Evolutionary conservation across 2,113 vertebrate genomes (phyloP).

Genomic region (Aplodontia rufa): DNA sequence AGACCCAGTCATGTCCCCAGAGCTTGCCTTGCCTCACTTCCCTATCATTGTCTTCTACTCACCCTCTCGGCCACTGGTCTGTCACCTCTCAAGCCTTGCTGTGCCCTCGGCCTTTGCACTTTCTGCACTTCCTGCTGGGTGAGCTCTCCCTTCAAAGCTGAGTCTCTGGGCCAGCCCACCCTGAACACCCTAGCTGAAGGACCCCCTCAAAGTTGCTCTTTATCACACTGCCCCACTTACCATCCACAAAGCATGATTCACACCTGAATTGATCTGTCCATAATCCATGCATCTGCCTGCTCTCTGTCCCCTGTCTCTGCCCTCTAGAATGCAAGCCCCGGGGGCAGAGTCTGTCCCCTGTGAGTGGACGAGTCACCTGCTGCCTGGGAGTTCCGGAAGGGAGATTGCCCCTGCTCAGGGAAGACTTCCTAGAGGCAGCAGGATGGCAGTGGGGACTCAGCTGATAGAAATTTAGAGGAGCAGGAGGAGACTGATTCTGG

Average conservation of each 20-base stretch:
- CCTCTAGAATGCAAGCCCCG: background rate
- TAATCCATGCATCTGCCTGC: background rate
- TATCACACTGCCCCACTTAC: too few species aligned
- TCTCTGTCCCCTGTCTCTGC: background rate
- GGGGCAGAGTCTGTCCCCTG: too few species aligned
- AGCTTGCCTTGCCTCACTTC: accelerated
- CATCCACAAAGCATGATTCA: background rate
- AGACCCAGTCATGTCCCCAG: background rate
- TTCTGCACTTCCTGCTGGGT: background rate
- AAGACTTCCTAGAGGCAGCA: background rate
- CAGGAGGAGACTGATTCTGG: background rate
- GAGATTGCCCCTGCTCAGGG: background rate
- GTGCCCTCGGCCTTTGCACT: background rate
- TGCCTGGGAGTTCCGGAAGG: background rate
- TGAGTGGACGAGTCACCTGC: too few species aligned
- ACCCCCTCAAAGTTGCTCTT: background rate
- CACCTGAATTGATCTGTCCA: background rate
- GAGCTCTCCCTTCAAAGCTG: background rate
- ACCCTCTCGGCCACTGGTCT: background rate
- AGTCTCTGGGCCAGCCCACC: background rate
- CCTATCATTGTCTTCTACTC: background rate
- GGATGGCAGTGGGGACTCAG: background rate
- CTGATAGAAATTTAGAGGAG: background rate
- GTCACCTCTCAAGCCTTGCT: background rate
- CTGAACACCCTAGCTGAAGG: background rate